These are phyloP conservation scores for Pangasius djambal DNA, from an alignment of 2,797 vertebrate genomes.

Conservation along the genomic window DNA sequence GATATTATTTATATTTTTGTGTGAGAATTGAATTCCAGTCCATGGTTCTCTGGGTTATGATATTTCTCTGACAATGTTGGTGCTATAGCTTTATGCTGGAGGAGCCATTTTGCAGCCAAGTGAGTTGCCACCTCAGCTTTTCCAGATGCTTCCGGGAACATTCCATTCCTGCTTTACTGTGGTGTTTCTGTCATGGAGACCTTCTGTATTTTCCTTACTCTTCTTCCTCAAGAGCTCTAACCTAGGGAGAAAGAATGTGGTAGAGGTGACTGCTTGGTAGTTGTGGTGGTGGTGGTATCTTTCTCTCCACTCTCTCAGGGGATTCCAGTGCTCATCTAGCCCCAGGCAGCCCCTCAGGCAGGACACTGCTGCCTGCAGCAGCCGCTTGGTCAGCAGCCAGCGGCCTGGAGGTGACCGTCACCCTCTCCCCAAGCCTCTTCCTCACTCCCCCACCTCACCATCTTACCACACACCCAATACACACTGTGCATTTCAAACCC, in stretches of 20 bases:
- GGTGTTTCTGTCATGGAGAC: background rate
- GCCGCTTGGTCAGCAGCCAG: conserved; percentile 74
- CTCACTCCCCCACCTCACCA: background rate
- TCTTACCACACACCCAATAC: conserved; percentile 1
- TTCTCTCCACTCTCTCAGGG: conserved; percentile 72
- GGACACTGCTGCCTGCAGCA: conserved; percentile 75
- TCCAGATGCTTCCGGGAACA: conserved; percentile 1
- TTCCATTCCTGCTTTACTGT: background rate
- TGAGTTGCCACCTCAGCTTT: conserved; percentile 9
- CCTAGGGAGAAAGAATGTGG: background rate
- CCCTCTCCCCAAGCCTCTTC: conserved; percentile 38
- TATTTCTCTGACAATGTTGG: background rate
- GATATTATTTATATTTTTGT: background rate
- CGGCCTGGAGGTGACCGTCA: conserved; percentile 61
- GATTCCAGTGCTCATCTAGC: conserved; percentile 78
- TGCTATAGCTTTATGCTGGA: conserved; percentile 12
- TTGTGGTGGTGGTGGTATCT: conserved; percentile 38
- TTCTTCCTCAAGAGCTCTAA: background rate
- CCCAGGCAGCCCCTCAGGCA: conserved; percentile 77
- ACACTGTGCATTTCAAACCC: conserved; percentile 20
- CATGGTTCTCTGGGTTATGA: background rate
- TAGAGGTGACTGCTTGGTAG: conserved; percentile 36
- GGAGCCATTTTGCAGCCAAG: background rate
- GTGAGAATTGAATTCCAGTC: background rate
- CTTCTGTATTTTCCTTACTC: background rate